phyloP scores from a whole-genome alignment of 2,888 invertebrate genomes.

The Plemyria rubiginata region DNA sequence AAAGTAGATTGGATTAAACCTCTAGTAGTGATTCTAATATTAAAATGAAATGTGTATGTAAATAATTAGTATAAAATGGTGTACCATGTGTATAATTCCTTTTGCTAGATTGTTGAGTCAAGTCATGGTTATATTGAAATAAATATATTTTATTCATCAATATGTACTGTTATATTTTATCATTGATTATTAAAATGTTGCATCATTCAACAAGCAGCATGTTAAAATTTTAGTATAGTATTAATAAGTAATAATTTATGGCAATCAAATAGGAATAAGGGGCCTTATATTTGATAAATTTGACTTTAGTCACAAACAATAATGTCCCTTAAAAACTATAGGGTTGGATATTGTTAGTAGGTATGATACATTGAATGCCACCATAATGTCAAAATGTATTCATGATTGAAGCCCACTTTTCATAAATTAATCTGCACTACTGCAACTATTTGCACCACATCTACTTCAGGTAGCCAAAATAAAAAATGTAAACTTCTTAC shows the following conservation, averaged over 20 bases:
- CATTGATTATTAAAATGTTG: slow-evolving; percentile 5
- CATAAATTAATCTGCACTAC: neutral
- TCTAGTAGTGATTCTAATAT: slow-evolving; percentile 51
- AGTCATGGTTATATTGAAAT: slow-evolving; percentile 74
- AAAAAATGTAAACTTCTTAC: neutral
- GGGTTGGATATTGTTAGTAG: no score
- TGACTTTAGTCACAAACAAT: no score
- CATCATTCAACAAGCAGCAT: neutral
- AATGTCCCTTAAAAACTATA: no score
- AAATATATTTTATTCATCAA: slow-evolving; percentile 76
- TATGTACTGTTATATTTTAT: slow-evolving; percentile 42
- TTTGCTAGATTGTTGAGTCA: slow-evolving; percentile 78
- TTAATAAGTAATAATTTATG: neutral
- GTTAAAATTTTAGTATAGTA: neutral
- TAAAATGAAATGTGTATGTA: slow-evolving; percentile 73
- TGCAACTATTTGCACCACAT: neutral
- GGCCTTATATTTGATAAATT: no score
- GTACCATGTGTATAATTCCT: slow-evolving; percentile 73
- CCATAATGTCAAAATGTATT: no score
- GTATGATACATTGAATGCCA: no score
- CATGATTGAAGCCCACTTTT: no score
- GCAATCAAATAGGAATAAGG: neutral
- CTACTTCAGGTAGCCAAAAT: neutral
- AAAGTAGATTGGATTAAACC: slow-evolving; percentile 72
- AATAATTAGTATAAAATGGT: slow-evolving; percentile 80